Evolutionary conservation across 1,140 invertebrate genomes (phyloP), one percentile per base, ranked within the genome.

Genomic region (Leptestheria dahalacensis): DNA sequence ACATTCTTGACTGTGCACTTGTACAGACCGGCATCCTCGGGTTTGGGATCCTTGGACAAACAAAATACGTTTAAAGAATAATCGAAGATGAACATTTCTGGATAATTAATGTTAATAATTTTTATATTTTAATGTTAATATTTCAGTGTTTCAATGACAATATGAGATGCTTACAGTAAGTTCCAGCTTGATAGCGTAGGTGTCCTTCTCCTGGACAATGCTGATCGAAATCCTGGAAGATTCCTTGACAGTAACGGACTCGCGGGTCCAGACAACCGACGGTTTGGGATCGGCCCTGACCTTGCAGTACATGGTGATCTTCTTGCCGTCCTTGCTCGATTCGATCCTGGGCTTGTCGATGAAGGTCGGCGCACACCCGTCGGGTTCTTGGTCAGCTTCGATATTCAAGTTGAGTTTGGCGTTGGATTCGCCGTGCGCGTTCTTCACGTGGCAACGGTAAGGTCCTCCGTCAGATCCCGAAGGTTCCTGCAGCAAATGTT

Each of bases 391-490:
- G 68, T 91, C 90, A 11, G 88, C 90, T 75, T 96, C 91, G 70
- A 99, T 97, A 73, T 99, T 99, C 51, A 99, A 75, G 69, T 96
- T 97, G 4, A 99, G 78, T 74, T 97, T 98, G 47, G 96, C 96
- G 72, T 97, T 98, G 64, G 91, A 93, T 77, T 98, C 94, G 55
- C 96, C 96, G 70, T 84, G 88, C 72, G 94, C 91, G 72, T 99
- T 99, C 72, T 90, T 83, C 10, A 97, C 92, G 71, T 95, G 86
- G 75, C 94, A 97, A 69, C 92, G 85, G 76, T 98, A 99, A 58
- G 91, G 90, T 48, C 96, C 96, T 68, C 92, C 93, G 75, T 99
- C 96, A 62, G 86, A 82, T 68, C 84, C 88, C 54, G 86, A 80
- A 58, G 96, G 95, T 74, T 97, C 93, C 84, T 96, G 72, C 67